These are phyloP conservation scores for Salvelinus namaycush DNA, from an alignment of 2,113 vertebrate species.

Conservation along the genomic window DNA sequence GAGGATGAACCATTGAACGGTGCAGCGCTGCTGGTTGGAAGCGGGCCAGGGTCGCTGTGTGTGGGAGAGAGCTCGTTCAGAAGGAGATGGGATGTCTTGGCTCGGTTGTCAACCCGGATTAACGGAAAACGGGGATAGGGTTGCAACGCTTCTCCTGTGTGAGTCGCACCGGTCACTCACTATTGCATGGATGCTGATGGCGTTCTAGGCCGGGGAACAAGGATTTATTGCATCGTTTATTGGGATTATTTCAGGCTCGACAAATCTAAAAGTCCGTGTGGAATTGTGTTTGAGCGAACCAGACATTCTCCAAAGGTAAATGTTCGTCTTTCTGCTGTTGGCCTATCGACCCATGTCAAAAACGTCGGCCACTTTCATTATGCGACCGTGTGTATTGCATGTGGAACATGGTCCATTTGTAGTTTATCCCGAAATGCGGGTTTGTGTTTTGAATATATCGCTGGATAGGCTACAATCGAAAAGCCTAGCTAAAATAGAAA, in stretches of 20 bases:
- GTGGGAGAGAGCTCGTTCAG: slow-evolving; percentile 35
- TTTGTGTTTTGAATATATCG: neutral
- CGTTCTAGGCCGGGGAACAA: slow-evolving; percentile 71
- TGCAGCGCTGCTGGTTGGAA: neutral
- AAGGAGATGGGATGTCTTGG: slow-evolving; percentile 55
- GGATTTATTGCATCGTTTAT: slow-evolving; percentile 48
- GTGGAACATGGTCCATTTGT: neutral
- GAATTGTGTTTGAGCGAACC: slow-evolving; percentile 42
- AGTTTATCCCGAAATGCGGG: neutral
- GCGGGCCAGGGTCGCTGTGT: slow-evolving; percentile 42
- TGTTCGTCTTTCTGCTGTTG: neutral
- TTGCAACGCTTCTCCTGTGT: slow-evolving; percentile 59
- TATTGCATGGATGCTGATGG: slow-evolving; percentile 78
- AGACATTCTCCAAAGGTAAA: slow-evolving; percentile 63
- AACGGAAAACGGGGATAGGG: slow-evolving; percentile 45
- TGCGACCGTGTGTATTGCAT: neutral
- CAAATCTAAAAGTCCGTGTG: slow-evolving; percentile 11
- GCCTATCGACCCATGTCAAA: neutral
- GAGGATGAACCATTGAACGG: neutral
- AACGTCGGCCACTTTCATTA: neutral
- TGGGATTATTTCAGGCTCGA: slow-evolving; percentile 43
- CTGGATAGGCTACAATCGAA: no score
- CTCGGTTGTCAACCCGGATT: slow-evolving; percentile 15
- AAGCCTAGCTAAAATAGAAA: neutral
- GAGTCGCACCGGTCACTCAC: slow-evolving; percentile 43